Conservation (phyloP, 2,113 vertebrate genomes). For the Pipa parva region DNA sequence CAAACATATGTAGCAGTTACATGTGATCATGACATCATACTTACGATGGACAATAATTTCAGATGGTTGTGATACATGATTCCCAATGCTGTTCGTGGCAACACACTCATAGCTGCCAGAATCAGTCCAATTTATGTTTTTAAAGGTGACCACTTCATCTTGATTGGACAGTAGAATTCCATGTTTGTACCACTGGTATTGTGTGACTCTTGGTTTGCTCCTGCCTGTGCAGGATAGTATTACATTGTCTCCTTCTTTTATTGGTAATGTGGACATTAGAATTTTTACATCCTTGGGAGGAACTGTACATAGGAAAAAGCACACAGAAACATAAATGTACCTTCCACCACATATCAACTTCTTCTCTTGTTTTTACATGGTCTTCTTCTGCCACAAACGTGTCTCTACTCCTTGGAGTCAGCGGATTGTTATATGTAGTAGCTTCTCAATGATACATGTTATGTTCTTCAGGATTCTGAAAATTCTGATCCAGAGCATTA, state of each 20-base stretch:
- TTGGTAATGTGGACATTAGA: neutral
- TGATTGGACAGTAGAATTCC: neutral
- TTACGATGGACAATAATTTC: neutral
- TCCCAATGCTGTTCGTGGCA: neutral
- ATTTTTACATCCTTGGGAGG: neutral
- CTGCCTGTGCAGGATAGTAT: neutral
- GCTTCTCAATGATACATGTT: no score
- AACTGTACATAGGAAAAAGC: constrained; percentile 4
- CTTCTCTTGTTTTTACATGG: no score
- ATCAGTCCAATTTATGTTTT: neutral
- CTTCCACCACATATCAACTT: no score
- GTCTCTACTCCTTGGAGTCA: no score
- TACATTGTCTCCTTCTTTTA: neutral
- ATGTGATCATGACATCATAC: neutral
- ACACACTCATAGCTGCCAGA: constrained; percentile 7
- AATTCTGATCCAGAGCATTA: no score
- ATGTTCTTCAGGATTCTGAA: no score
- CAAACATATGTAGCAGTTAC: no score
- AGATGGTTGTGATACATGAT: neutral
- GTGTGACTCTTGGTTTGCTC: neutral
- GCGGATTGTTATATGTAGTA: no score
- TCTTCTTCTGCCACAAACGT: no score
- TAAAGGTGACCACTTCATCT: neutral
- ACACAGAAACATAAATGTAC: no score
- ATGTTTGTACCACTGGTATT: constrained; percentile 16